Evolutionary conservation across 1,140 invertebrate species (phyloP), one percentile per base, ranked within the genome.

Genomic region (Heliothis subflexa): DNA sequence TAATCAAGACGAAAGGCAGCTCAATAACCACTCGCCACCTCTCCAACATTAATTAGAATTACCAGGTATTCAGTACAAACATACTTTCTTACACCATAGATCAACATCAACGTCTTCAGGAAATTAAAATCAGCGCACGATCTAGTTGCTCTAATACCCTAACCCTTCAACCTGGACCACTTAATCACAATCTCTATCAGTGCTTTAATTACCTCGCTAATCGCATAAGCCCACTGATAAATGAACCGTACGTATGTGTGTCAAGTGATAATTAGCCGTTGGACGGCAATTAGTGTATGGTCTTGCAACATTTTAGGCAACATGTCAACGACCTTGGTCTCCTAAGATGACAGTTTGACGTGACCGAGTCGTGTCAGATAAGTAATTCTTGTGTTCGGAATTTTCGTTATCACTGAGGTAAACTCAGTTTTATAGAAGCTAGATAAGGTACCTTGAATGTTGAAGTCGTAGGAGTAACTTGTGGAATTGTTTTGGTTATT

Each of bases 221-320:
- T 75, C 72, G 18, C 12, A 62, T 75, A 61, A 75, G 45, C 72
- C 72, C 50, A 62, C 50, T 75, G 72, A 75, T 59, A 75, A 75
- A 75, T 62, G 57, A 21, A 47, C 45, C 45, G 33, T 57, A 12
- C 68, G 18, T 33, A 75, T 62, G 45, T 75, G 57, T 75, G 72
- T 75, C 72, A 75, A 75, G 72, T 75, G 72, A 75, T 62, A 62
- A 75, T 75, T 75, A 75, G 40, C 68, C 55, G 28, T 52, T 55
- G 50, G 61, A 45, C 61, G 61, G 68, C 55, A 25, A 71, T 71
- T 71, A 71, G 59, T 12, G 57, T 33, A 33, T 33, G 72, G 57
- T 75, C 57, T 75, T 61, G 72, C 57, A 25, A 62, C 72, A 75
- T 61, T n/a, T 71, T 71, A 71, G 68, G 50, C 68, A 55, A n/a